Conservation (phyloP, 2,888 invertebrate species). For the Anorthoa munda region DNA sequence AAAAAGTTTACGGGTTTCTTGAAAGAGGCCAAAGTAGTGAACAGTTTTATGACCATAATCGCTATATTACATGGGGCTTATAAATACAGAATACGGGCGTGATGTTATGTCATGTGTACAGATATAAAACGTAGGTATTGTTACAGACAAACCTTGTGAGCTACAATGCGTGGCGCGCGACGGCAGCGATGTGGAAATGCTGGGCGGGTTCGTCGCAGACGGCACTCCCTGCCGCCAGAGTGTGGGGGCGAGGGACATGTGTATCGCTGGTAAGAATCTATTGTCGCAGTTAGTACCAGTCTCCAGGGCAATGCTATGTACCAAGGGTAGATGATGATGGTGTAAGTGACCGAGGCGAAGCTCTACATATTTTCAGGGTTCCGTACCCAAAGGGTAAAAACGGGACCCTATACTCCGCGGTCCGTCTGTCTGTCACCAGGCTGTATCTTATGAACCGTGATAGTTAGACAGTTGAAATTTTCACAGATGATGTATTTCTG, state of each 20-base stretch:
- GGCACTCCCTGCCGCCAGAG: slow-evolving; percentile 95
- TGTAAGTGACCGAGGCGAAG: no score
- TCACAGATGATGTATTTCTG: no score
- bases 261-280: slow-evolving; percentile 91
- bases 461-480: no score
- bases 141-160: slow-evolving; percentile 94
- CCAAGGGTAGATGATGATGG: no score
- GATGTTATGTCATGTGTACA: no score
- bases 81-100: no score
- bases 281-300: not conserved
- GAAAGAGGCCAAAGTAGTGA: not conserved
- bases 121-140: slow-evolving; percentile 15
- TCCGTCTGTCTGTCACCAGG: no score
- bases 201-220: slow-evolving; percentile 94
- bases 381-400: no score
- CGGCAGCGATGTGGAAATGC: slow-evolving; percentile 93
- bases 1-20: not conserved
- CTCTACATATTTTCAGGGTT: no score
- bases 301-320: not conserved
- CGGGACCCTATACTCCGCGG: no score
- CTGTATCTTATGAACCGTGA: no score
- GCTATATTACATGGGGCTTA: no score
- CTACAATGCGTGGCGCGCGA: slow-evolving; percentile 95
- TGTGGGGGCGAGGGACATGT: slow-evolving; percentile 95
- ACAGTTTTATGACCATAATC: not conserved